Conservation (phyloP, 2,888 invertebrate genomes). For the Malthinus flaveolus region DNA sequence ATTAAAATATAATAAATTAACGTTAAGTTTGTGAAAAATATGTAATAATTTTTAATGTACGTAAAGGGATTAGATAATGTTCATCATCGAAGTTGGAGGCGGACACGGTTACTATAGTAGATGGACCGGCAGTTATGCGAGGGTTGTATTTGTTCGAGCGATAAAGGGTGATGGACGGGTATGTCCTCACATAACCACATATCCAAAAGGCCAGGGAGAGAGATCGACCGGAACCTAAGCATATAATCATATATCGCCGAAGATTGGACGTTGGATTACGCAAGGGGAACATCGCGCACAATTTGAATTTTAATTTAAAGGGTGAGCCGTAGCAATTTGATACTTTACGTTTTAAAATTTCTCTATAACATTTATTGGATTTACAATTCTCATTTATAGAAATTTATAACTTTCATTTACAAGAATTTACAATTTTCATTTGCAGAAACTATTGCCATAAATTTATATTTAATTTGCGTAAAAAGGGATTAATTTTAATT, state of each 20-base stretch:
- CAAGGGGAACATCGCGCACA: slow-evolving; percentile 47
- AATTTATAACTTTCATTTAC: slow-evolving; percentile 7
- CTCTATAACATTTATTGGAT: slow-evolving; percentile 6
- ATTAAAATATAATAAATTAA: neutral
- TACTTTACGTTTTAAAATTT: slow-evolving; percentile 16
- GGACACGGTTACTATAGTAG: slow-evolving; percentile 41
- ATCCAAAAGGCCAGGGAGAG: slow-evolving; percentile 42
- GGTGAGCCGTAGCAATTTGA: slow-evolving; percentile 51
- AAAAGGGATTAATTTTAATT: too few species aligned
- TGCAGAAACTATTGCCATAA: neutral
- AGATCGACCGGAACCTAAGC: slow-evolving; percentile 55
- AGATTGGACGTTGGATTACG: slow-evolving; percentile 55
- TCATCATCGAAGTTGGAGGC: slow-evolving; percentile 30
- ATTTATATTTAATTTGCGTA: too few species aligned
- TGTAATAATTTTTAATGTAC: slow-evolving; percentile 19
- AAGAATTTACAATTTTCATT: slow-evolving; percentile 7
- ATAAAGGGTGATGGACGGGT: slow-evolving; percentile 56
- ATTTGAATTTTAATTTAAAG: slow-evolving; percentile 57
- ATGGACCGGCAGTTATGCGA: slow-evolving; percentile 48
- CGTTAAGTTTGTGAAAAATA: slow-evolving; percentile 14
- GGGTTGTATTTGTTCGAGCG: slow-evolving; percentile 55
- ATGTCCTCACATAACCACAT: slow-evolving; percentile 56
- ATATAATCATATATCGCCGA: slow-evolving; percentile 56
- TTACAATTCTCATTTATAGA: slow-evolving; percentile 8
- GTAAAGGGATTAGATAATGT: slow-evolving; percentile 29